Evolutionary conservation across 1,140 invertebrate species (phyloP).

Genomic region (Drosophila paulistorum): DNA sequence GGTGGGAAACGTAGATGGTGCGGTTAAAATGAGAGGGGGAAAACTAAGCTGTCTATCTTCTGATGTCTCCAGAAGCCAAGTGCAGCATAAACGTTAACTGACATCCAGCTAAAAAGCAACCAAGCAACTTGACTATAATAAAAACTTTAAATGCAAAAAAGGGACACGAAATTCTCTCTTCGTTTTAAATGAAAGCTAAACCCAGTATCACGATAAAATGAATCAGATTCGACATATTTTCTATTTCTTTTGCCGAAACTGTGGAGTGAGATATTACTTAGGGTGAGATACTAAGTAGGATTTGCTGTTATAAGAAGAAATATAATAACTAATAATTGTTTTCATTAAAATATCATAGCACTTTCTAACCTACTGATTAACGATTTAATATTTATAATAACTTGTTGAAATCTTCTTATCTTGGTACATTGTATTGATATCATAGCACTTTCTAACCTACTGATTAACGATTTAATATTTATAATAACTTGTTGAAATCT

Average conservation of each 20-base stretch:
- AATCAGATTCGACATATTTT: not conserved
- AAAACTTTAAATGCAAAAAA: constrained; percentile 11
- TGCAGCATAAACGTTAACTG: constrained; percentile 15
- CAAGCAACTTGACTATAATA: constrained; percentile 1
- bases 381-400: too few relatives aligned
- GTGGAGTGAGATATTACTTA: too few relatives aligned
- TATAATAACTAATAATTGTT: too few relatives aligned
- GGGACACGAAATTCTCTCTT: not conserved
- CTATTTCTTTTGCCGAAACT: not conserved
- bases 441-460: too few relatives aligned
- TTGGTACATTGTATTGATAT: too few relatives aligned
- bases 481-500: too few relatives aligned
- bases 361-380: too few relatives aligned
- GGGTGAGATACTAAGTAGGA: too few relatives aligned
- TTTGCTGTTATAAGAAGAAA: too few relatives aligned
- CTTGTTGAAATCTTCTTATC: too few relatives aligned
- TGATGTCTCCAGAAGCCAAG: constrained; percentile 20
- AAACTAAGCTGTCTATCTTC: constrained; percentile 18
- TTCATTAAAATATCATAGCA: too few relatives aligned
- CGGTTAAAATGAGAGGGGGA: not conserved
- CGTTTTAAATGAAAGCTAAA: not conserved
- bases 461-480: too few relatives aligned
- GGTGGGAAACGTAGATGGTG: constrained; percentile 2
- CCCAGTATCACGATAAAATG: not conserved
- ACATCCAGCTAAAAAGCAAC: constrained; percentile 13